phyloP scores from a whole-genome alignment of 2,888 invertebrate genomes.

The Sarcophaga subvicina region DNA sequence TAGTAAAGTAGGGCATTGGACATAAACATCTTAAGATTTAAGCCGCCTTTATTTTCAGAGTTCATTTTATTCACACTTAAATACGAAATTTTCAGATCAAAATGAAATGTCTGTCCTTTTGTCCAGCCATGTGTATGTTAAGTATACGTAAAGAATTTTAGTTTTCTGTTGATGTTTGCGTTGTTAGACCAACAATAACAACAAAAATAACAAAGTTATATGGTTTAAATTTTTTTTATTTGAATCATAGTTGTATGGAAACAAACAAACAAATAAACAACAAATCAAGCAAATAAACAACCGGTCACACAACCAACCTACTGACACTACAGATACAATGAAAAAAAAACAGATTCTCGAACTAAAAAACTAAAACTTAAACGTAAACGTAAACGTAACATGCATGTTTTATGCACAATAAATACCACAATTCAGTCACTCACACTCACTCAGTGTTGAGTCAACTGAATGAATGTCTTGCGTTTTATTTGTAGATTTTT shows the following conservation, averaged over 20 bases:
- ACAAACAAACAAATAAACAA: conserved; percentile 58
- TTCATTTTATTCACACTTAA: conserved; percentile 66
- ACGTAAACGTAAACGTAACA: conserved; percentile 54
- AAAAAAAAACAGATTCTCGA: neutral
- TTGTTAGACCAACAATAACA: conserved; percentile 40
- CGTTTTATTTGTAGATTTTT: conserved; percentile 10
- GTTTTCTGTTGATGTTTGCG: conserved; percentile 29
- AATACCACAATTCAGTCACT: conserved; percentile 29
- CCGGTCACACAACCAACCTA: conserved; percentile 66
- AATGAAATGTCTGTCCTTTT: conserved; percentile 2
- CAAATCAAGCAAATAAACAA: conserved; percentile 61
- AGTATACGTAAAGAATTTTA: conserved; percentile 41
- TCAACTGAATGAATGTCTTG: conserved; percentile 19
- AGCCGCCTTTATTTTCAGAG: conserved; percentile 63
- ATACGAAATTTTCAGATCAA: conserved; percentile 56
- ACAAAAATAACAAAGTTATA: conserved; percentile 28
- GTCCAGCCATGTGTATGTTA: conserved; percentile 33
- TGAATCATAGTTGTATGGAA: conserved; percentile 30
- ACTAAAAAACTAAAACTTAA: conserved; percentile 40
- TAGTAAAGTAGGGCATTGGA: too few relatives aligned
- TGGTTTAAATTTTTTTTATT: conserved; percentile 25
- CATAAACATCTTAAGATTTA: conserved; percentile 61
- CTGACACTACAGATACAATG: conserved; percentile 58
- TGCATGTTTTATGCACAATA: conserved; percentile 61
- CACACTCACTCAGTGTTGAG: neutral